Base-by-base conservation (phyloP, 2,797 vertebrate species). In the Silurus lanzhouensis region DNA sequence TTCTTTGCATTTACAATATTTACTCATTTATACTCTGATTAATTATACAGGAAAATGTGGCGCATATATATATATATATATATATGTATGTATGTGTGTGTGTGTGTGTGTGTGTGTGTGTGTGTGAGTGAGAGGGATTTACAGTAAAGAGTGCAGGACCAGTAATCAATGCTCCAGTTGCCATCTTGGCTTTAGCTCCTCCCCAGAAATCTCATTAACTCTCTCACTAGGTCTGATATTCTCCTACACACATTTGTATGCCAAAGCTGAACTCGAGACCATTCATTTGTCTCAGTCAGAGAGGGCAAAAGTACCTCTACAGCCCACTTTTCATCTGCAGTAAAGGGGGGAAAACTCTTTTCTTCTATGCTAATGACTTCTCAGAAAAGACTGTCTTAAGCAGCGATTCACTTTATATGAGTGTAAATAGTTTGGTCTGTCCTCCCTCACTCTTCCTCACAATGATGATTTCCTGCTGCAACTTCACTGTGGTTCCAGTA, bases 301-400 rank as follows among this genome's bases (percentile, higher is more conserved):
- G 25, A 76, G 76, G 20, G 76, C 55, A 60, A 20, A 25, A 20
- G 27, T 38, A 77, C 57, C 55, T 20, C 22, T 60, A 77, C 27
- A 77, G 20, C 76, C 57, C 77, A 72, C 17, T 85, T 22, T 81
- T 87, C 61, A 76, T 81, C 80, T 81, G 55, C n/a, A 17, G 64
- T 20, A 52, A 17, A 57, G 38, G 61, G 52, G n/a, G 27, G 27
- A 27, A 27, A 27, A 27, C 27, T 27, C 63, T 25, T 70, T 84
- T 81, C 64, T 55, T 84, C 83, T 82, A 9, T 61, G n/a, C 25
- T 84, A 87, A 84, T 84, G 83, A 87, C 82, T 81, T 55, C 44
- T 61, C n/a, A 15, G 68, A 44, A 60, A 60, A 81, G 27, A 20
- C 68, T 67, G 22, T 67, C 58, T 75, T 44, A 83, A 83, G 38